Evolutionary conservation across 1,140 invertebrate species (phyloP).

Genomic region (Triops cancriformis): DNA sequence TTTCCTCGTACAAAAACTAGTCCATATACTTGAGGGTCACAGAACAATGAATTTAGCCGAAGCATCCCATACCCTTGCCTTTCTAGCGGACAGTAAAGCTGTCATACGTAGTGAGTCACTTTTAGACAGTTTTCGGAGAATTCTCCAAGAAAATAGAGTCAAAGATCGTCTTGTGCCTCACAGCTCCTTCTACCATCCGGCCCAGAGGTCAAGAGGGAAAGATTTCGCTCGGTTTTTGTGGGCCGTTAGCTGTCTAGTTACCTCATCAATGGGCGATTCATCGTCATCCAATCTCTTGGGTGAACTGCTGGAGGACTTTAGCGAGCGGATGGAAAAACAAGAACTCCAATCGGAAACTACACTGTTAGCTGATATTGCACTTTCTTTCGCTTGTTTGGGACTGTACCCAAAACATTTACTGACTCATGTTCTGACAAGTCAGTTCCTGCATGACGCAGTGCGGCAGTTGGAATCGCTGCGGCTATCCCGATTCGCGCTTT

Average conservation of each 20-base stretch:
- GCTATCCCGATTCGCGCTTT: neutral
- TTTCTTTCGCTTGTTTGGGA: slow-evolving; percentile 19
- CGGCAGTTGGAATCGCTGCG: neutral
- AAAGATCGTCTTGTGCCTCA: slow-evolving; percentile 9
- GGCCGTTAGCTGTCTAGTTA: slow-evolving; percentile 14
- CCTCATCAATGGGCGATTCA: neutral
- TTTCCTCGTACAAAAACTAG: neutral
- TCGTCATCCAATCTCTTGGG: neutral
- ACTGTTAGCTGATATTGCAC: slow-evolving; percentile 16
- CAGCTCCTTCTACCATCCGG: slow-evolving; percentile 17
- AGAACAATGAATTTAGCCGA: slow-evolving; percentile 17
- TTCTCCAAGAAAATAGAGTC: neutral
- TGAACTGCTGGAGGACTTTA: slow-evolving; percentile 1
- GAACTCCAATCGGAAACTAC: neutral
- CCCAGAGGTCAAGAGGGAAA: slow-evolving; percentile 17
- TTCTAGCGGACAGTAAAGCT: slow-evolving; percentile 20
- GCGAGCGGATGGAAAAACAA: neutral
- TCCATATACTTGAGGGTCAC: neutral
- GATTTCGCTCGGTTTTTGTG: slow-evolving; percentile 24
- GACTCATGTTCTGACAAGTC: neutral
- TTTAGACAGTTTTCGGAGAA: neutral
- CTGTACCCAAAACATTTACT: slow-evolving; percentile 15
- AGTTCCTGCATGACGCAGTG: neutral
- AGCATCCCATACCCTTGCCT: slow-evolving; percentile 15
- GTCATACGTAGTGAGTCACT: neutral